phyloP scores from a whole-genome alignment of 2,888 invertebrate genomes.

The Yponomeuta cagnagella region DNA sequence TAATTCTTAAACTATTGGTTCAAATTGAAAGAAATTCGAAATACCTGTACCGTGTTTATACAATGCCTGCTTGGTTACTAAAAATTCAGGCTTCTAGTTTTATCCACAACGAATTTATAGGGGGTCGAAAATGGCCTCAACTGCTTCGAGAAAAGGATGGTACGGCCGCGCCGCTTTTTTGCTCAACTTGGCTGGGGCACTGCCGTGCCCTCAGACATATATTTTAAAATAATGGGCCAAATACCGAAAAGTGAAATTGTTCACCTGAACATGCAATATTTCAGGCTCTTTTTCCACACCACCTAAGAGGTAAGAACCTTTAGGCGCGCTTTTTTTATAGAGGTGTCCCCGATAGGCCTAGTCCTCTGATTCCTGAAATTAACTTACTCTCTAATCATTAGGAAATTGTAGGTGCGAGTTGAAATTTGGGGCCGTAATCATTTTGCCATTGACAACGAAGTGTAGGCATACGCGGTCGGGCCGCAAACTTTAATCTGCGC shows the following conservation, averaged over 20 bases:
- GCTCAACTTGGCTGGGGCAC: no score
- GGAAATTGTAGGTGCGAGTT: neutral
- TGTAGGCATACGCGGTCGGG: conserved; percentile 3
- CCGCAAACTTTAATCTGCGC: conserved; percentile 10
- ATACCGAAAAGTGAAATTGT: neutral
- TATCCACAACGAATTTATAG: no score
- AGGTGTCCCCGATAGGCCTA: conserved; percentile 73
- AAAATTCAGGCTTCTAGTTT: no score
- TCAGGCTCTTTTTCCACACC: conserved; percentile 66
- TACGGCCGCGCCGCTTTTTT: no score
- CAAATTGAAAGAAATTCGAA: no score
- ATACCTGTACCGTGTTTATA: no score
- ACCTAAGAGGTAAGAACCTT: conserved; percentile 67
- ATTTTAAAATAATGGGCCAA: no score
- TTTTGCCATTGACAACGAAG: conserved; percentile 6
- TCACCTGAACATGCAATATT: neutral
- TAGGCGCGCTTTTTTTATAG: conserved; percentile 70
- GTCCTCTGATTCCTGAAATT: conserved; percentile 37
- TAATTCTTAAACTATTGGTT: no score
- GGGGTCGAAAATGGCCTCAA: no score
- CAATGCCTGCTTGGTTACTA: no score
- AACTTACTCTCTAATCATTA: neutral
- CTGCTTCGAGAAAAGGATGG: no score
- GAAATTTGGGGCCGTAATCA: neutral
- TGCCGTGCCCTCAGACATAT: no score